Conservation (phyloP, 2,113 vertebrate genomes). For the Solea senegalensis region DNA sequence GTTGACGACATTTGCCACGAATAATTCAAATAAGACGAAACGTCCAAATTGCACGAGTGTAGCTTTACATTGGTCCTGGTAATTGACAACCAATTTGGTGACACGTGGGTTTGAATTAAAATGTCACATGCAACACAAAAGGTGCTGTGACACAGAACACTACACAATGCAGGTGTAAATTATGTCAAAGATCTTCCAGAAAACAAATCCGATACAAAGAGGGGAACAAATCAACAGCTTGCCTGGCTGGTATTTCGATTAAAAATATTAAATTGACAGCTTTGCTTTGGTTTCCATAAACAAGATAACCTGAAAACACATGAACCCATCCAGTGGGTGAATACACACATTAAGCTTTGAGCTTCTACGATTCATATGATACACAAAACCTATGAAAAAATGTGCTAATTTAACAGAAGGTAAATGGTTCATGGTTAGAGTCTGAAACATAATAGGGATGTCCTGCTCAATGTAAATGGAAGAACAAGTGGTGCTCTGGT, state of each 20-base stretch:
- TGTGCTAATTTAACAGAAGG: conserved; percentile 34
- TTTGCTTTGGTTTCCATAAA: conserved; percentile 67
- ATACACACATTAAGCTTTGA: conserved; percentile 34
- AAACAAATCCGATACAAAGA: conserved; percentile 53
- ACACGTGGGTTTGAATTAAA: conserved; percentile 26
- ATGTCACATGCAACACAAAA: conserved; percentile 16
- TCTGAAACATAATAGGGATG: conserved; percentile 49
- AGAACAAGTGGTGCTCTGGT: conserved; percentile 67
- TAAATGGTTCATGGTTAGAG: conserved; percentile 38
- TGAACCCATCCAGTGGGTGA: conserved; percentile 73
- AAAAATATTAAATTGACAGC: conserved; percentile 20
- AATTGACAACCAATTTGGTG: conserved; percentile 29
- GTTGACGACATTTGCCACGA: conserved; percentile 6
- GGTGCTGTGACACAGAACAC: conserved; percentile 17
- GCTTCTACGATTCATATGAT: conserved; percentile 22
- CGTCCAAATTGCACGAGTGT: conserved; percentile 36
- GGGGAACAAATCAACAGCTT: conserved; percentile 40
- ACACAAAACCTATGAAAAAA: conserved; percentile 35
- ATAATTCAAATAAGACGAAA: conserved; percentile 16
- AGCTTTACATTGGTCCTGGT: conserved; percentile 54
- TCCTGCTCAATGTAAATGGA: conserved; percentile 65
- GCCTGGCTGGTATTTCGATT: conserved; percentile 19
- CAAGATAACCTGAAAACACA: conserved; percentile 50
- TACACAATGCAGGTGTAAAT: conserved; percentile 36
- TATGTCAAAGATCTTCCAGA: conserved; percentile 43